Percentiles rank a stretch among this genome's conserved stretches.
Conservation (phyloP, 2,113 vertebrate genomes). For the Chlorodrepanis virens region DNA sequence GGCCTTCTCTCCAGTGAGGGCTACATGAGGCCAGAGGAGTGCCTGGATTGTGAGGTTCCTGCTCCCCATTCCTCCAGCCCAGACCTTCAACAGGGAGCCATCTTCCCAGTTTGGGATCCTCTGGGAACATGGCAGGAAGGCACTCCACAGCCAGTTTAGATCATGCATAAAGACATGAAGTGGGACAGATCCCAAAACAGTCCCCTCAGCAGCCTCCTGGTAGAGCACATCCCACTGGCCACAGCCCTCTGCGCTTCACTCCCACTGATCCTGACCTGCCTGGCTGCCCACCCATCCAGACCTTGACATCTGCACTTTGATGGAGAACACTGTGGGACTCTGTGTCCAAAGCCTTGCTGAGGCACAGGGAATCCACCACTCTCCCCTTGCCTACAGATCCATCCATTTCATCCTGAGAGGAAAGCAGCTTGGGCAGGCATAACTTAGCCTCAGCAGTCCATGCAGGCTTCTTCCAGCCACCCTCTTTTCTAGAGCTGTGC, state of each 20-base stretch:
- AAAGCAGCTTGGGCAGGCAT: background rate
- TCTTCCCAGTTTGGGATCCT: background rate
- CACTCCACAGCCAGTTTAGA: background rate
- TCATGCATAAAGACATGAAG: background rate
- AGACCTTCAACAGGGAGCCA: background rate
- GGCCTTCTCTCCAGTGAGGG: background rate
- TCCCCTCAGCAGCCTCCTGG: background rate
- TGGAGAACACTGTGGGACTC: rapidly evolving
- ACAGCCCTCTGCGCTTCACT: background rate
- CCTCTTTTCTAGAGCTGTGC: background rate
- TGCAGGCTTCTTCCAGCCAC: background rate
- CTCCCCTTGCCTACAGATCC: background rate
- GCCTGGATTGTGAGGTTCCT: background rate
- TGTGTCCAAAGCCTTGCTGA: background rate
- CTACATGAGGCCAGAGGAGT: rapidly evolving
- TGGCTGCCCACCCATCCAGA: background rate
- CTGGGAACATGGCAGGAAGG: background rate
- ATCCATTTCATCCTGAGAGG: background rate
- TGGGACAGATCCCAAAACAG: background rate
- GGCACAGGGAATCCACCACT: background rate
- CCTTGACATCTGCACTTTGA: rapidly evolving
- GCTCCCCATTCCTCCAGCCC: background rate
- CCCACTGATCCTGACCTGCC: background rate
- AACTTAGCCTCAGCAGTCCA: background rate
- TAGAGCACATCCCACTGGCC: background rate